A percentile compares a stretch with the other conserved stretches of the same genome.
These are phyloP conservation scores for Cavia aperea DNA, from an alignment of 2,113 vertebrate species.

Conservation along the genomic window DNA sequence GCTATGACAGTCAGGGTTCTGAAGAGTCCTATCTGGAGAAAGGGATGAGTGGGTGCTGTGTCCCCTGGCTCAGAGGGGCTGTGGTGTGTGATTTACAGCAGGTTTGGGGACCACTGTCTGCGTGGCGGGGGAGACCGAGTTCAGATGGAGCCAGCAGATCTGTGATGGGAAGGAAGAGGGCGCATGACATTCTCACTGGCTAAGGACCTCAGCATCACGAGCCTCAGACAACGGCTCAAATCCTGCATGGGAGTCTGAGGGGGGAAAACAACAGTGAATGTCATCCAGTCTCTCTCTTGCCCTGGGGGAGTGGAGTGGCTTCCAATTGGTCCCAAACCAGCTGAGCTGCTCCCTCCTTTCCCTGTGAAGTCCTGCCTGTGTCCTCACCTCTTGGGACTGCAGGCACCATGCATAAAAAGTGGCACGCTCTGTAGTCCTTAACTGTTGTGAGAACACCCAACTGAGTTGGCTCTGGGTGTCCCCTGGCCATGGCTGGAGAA, in stretches of 20 bases:
- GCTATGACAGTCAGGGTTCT: neutral
- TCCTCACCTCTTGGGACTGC: neutral
- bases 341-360: neutral
- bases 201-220: neutral
- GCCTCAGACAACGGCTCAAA: neutral
- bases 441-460: neutral
- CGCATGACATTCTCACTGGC: neutral
- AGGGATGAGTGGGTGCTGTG: neutral
- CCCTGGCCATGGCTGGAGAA: no score
- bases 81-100: neutral
- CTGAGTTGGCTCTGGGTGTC: neutral
- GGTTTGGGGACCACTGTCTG: neutral
- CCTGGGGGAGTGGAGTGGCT: neutral
- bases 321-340: neutral
- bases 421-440: neutral
- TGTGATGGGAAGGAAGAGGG: neutral
- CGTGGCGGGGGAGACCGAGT: neutral
- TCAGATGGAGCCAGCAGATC: no score
- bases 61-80: neutral
- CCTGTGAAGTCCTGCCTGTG: neutral
- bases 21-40: neutral
- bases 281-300: neutral
- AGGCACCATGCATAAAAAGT: neutral
- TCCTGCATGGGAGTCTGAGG: neutral
- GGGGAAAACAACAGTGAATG: accelerated